Base-by-base conservation (phyloP, 2,888 invertebrate genomes). In the Chouioia cunea region DNA sequence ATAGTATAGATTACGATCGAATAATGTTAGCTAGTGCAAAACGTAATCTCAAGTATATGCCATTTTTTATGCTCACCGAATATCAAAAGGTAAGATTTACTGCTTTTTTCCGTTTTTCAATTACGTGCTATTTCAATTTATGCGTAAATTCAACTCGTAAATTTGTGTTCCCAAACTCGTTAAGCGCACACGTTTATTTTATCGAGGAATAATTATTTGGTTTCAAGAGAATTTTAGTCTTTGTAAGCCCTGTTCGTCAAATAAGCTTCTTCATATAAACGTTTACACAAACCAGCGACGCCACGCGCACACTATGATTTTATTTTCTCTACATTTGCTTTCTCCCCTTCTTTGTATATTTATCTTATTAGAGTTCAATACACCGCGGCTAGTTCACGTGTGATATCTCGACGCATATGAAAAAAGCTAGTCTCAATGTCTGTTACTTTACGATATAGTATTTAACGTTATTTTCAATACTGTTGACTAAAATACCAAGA, bases 1-100 rank as follows among this genome's bases (percentile, higher is more conserved):
- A 92, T 60, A 88, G 89, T 60, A 87, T 89, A 14, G 94, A 95
- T 80, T 89, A 94, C 47, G 94, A 96, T 81, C 88, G 92, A 65
- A 92, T 97, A 58, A 92, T 99, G 90, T 88, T 99, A 75, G 94
- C 95, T 46, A 97, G 97, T 81, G 99, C 99, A 65, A 98, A 98
- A 87, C 90, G 93, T 76, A 99, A 99, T 87, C 89, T 99, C 70
- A 92, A 94, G 73, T 93, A 93, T 59, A 96, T 99, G 96, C 94
- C 98, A 65, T 99, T 96, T 87, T 99, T 99, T 86, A 99, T 98
- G 75, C 90, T 99, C 75, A 97, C 97, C 8, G 99, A 99, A 87
- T 92, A 91, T 86, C 98, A 99, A 87, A 93, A 94, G 90, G 93
- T 94, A 79, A 62, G 47, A 27, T 48, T 36, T 36, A 36, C 1